A percentile compares a stretch with the other conserved stretches of the same genome.
Conservation (phyloP, 2,888 invertebrate species). For the Cephus spinipes region DNA sequence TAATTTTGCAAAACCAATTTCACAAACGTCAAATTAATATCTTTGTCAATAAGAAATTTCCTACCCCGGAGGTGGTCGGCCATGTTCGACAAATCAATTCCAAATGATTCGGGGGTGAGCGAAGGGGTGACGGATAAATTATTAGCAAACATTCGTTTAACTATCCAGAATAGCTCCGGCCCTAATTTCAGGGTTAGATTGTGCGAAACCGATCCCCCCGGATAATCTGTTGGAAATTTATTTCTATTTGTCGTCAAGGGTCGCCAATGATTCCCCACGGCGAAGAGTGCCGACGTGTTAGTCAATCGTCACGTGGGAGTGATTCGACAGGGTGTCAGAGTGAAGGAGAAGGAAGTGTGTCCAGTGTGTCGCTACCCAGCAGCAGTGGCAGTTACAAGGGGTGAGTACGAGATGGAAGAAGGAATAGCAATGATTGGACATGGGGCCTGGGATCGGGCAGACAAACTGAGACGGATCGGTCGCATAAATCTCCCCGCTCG, state of each 20-base stretch:
- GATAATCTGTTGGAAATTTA: slow-evolving; percentile 56
- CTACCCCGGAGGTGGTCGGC: neutral
- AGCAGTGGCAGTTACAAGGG: slow-evolving; percentile 8
- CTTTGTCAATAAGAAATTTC: neutral
- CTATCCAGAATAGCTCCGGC: neutral
- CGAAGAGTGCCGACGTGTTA: slow-evolving; percentile 20
- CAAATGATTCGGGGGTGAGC: neutral
- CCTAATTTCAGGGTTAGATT: neutral
- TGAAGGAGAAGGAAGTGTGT: neutral
- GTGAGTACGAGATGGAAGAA: slow-evolving; percentile 23
- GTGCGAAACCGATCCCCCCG: slow-evolving; percentile 9
- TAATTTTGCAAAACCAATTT: neutral
- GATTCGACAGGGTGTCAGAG: slow-evolving; percentile 26
- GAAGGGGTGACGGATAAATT: neutral
- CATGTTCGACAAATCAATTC: neutral
- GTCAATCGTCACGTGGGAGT: slow-evolving; percentile 29
- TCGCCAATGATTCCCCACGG: slow-evolving; percentile 43
- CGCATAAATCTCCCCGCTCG: slow-evolving; percentile 60
- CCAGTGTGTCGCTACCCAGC: neutral
- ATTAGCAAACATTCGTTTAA: neutral
- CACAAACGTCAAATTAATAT: neutral
- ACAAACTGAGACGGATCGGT: slow-evolving; percentile 65
- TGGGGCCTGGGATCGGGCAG: slow-evolving; percentile 28
- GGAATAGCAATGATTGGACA: slow-evolving; percentile 34
- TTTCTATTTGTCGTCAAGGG: slow-evolving; percentile 60